Conservation (phyloP, 2,888 invertebrate species). For the Nysson spinosus region DNA sequence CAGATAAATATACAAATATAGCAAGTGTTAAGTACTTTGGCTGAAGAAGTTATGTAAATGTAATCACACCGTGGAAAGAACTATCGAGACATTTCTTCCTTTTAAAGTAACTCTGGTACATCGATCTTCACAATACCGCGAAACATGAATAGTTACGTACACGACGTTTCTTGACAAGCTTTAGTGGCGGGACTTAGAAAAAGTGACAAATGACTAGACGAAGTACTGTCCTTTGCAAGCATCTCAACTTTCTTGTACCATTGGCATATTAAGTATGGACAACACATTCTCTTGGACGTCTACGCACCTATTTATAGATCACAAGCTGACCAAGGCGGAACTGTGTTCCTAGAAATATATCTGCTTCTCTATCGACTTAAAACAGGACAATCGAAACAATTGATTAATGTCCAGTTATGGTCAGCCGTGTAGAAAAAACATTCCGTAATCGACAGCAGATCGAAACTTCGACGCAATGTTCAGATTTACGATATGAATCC, state of each 20-base stretch:
- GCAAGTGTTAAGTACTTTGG: too few relatives aligned
- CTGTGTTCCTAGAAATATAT: constrained; percentile 12
- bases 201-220: constrained; percentile 47
- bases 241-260: constrained; percentile 34
- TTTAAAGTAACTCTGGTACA: constrained; percentile 17
- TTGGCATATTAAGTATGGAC: constrained; percentile 45
- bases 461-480: too few relatives aligned
- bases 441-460: too few relatives aligned
- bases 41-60: neutral
- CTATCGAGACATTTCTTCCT: constrained; percentile 30
- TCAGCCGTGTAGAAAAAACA: too few relatives aligned
- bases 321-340: constrained; percentile 25
- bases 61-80: constrained; percentile 27
- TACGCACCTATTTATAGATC: constrained; percentile 37
- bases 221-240: constrained; percentile 44
- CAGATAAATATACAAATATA: too few relatives aligned
- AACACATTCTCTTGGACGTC: constrained; percentile 30
- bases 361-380: constrained; percentile 4
- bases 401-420: too few relatives aligned
- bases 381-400: neutral
- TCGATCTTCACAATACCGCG: constrained; percentile 23
- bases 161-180: constrained; percentile 37
- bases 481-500: too few relatives aligned
- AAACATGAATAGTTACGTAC: constrained; percentile 37
- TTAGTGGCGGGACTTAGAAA: constrained; percentile 35